A percentile compares a stretch with the other conserved stretches of the same genome.
Conservation (phyloP, 2,113 vertebrate genomes). For the Eptesicus fuscus region DNA sequence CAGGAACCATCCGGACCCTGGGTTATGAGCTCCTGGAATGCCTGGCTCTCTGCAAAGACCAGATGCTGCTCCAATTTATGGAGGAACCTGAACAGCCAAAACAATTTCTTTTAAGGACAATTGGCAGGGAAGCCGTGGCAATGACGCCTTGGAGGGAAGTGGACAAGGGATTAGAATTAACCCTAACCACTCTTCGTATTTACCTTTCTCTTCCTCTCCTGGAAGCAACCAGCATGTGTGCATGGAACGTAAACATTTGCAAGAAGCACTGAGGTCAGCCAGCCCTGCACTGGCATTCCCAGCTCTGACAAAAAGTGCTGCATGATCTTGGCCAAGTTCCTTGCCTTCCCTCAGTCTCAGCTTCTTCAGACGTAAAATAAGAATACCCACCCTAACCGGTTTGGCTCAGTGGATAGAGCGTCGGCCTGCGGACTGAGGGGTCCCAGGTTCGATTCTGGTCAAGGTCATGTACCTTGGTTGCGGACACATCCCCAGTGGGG, state of each 20-base stretch:
- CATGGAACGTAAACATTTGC: neutral
- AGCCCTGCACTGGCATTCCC: neutral
- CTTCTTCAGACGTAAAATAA: neutral
- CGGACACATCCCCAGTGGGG: no score
- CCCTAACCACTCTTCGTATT: neutral
- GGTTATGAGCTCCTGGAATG: conserved; percentile 20
- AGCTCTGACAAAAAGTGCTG: neutral
- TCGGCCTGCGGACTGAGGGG: no score
- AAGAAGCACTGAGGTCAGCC: neutral
- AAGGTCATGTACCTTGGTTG: no score
- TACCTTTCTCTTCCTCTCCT: neutral
- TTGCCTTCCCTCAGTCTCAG: neutral
- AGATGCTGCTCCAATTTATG: conserved; percentile 65
- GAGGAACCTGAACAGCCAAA: conserved; percentile 57
- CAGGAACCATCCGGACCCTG: neutral
- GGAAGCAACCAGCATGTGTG: neutral
- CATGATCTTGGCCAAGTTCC: neutral
- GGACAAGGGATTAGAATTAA: neutral
- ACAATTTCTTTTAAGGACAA: conserved; percentile 43
- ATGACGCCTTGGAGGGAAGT: neutral
- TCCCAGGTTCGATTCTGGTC: no score
- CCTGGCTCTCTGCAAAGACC: conserved; percentile 60
- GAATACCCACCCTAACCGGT: no score
- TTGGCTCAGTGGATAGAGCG: no score
- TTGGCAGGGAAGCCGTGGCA: conserved; percentile 32